Percentiles rank a stretch among this genome's conserved stretches.
These are phyloP conservation scores for Pteronura brasiliensis DNA, from an alignment of 2,113 vertebrate genomes.

Conservation along the genomic window DNA sequence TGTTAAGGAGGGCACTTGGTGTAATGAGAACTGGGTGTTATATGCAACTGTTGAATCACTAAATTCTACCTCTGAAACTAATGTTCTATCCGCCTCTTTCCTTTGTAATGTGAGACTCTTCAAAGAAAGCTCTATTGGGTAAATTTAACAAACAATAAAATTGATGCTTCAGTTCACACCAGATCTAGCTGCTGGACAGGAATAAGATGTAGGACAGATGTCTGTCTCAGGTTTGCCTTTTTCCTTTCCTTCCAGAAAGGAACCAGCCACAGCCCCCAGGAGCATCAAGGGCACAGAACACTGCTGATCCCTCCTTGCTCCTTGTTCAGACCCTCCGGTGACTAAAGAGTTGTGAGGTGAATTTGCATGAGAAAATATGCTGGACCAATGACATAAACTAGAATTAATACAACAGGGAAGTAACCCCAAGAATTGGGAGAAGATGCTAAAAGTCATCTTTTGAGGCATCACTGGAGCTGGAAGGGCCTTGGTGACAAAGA, in stretches of 20 bases:
- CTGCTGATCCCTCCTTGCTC: neutral
- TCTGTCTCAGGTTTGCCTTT: neutral
- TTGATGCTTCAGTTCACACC: neutral
- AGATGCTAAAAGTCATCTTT: neutral
- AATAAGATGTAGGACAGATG: neutral
- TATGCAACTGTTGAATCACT: neutral
- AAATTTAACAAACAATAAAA: neutral
- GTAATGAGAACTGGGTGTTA: neutral
- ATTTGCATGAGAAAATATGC: neutral
- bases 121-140: too few species aligned
- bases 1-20: neutral
- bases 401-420: neutral
- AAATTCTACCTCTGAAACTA: neutral
- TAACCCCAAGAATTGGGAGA: neutral
- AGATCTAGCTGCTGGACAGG: neutral
- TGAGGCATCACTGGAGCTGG: neutral
- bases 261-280: accelerated
- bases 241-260: neutral
- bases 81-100: neutral
- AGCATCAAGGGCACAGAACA: neutral
- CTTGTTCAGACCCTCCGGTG: neutral
- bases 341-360: neutral
- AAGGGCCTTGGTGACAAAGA: neutral
- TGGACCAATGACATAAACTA: neutral
- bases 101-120: too few species aligned